Conservation (phyloP, 2,888 invertebrate species). For the Eupelmus urozonus region DNA sequence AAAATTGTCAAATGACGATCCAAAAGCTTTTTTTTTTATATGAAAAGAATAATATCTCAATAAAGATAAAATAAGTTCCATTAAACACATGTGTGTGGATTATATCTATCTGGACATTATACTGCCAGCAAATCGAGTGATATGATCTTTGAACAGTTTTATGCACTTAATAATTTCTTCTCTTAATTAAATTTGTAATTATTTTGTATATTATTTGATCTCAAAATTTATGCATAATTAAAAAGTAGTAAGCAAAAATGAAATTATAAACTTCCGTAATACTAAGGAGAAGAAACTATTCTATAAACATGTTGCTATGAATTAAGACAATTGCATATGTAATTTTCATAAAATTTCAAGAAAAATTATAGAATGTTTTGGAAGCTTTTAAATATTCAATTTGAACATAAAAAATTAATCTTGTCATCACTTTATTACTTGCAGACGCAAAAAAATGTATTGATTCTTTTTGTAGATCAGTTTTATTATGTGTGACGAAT, state of each 20-base stretch:
- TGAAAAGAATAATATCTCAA: slow-evolving; percentile 45
- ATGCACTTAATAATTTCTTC: slow-evolving; percentile 32
- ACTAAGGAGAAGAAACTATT: slow-evolving; percentile 28
- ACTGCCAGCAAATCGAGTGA: slow-evolving; percentile 64
- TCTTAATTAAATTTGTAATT: slow-evolving; percentile 31
- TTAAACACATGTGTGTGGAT: slow-evolving; percentile 57
- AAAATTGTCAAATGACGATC: slow-evolving; percentile 43
- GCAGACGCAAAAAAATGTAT: slow-evolving; percentile 52
- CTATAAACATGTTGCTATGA: slow-evolving; percentile 36
- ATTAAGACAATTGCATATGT: slow-evolving; percentile 32
- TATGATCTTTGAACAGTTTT: slow-evolving; percentile 31
- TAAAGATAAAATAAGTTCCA: slow-evolving; percentile 62
- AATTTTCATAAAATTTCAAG: slow-evolving; percentile 26
- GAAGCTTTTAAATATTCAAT: slow-evolving; percentile 33
- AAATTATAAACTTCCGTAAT: slow-evolving; percentile 20
- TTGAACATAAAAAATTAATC: slow-evolving; percentile 41
- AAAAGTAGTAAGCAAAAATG: slow-evolving; percentile 31
- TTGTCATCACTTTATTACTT: slow-evolving; percentile 46
- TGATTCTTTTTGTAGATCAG: slow-evolving; percentile 53
- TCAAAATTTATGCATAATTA: slow-evolving; percentile 44
- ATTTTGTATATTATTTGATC: slow-evolving; percentile 38
- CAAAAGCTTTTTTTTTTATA: slow-evolving; percentile 42
- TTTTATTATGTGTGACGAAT: slow-evolving; percentile 59
- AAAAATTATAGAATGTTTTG: slow-evolving; percentile 38
- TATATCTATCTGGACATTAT: slow-evolving; percentile 56